phyloP scores from a whole-genome alignment of 2,888 invertebrate species.

The Taenaris catops region DNA sequence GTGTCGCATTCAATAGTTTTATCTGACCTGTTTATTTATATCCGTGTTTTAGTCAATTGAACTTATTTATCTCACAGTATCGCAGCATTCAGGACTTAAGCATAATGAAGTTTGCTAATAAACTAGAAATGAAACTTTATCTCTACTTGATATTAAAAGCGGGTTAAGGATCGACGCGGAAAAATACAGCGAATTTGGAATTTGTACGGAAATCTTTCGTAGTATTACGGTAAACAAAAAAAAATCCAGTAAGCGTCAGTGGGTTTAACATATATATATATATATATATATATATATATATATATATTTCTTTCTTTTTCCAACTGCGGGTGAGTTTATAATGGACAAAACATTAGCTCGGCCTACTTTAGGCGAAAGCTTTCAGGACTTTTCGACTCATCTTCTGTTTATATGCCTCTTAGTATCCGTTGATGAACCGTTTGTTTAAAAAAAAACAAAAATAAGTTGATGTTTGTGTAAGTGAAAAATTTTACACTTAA shows the following conservation, averaged over 20 bases:
- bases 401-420: conserved; percentile 39
- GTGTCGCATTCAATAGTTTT: too few species aligned
- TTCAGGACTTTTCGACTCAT: conserved; percentile 58
- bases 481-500: too few species aligned
- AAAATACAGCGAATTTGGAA: conserved; percentile 4
- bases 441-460: too few species aligned
- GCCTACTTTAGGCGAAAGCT: conserved; percentile 64
- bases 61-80: neutral
- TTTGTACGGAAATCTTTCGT: conserved; percentile 19
- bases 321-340: conserved; percentile 48
- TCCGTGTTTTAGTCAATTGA: neutral
- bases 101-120: conserved; percentile 9
- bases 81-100: conserved; percentile 2
- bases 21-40: neutral
- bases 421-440: conserved; percentile 6
- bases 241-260: conserved; percentile 29
- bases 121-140: conserved; percentile 9
- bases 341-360: conserved; percentile 70
- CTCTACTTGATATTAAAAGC: conserved; percentile 10
- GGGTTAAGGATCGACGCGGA: conserved; percentile 1
- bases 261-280: too few species aligned
- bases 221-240: conserved; percentile 31
- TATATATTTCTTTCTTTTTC: conserved; percentile 54
- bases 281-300: too few species aligned
- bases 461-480: too few species aligned